A percentile compares a stretch with the other conserved stretches of the same genome.
Evolutionary conservation across 2,888 invertebrate species (phyloP).

Genomic region (Cybosia mesomella): DNA sequence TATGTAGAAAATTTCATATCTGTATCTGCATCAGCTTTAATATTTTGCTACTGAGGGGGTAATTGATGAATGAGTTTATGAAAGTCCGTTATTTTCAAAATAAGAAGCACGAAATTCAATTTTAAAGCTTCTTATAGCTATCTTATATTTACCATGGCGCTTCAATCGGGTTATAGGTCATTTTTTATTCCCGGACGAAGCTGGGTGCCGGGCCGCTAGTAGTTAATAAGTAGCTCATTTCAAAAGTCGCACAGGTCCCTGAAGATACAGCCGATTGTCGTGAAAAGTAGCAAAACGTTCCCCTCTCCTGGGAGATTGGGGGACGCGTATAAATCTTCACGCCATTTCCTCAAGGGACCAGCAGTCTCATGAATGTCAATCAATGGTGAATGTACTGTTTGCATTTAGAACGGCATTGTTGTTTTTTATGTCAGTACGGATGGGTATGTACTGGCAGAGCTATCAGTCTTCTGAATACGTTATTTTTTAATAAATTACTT

Average conservation of each 20-base stretch:
- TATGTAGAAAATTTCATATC: no score
- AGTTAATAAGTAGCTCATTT: neutral
- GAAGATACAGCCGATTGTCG: neutral
- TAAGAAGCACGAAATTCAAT: no score
- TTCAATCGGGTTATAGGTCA: no score
- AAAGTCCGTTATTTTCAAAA: no score
- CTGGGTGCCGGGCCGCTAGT: no score
- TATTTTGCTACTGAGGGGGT: no score
- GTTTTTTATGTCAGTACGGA: neutral
- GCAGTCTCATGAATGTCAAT: conserved; percentile 49
- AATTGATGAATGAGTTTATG: no score
- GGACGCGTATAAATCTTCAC: conserved; percentile 26
- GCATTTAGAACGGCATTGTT: conserved; percentile 8
- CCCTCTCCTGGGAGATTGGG: conserved; percentile 9
- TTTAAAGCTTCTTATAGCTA: no score
- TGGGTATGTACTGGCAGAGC: neutral
- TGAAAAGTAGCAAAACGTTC: conserved; percentile 4
- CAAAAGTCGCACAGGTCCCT: conserved; percentile 1
- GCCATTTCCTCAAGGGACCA: conserved; percentile 12
- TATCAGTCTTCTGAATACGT: neutral
- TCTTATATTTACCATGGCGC: no score
- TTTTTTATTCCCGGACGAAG: no score
- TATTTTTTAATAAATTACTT: neutral
- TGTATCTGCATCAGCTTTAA: no score
- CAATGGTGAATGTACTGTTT: conserved; percentile 32